Evolutionary conservation across 2,797 vertebrate species (phyloP).

Genomic region (Moxostoma hubbsi): DNA sequence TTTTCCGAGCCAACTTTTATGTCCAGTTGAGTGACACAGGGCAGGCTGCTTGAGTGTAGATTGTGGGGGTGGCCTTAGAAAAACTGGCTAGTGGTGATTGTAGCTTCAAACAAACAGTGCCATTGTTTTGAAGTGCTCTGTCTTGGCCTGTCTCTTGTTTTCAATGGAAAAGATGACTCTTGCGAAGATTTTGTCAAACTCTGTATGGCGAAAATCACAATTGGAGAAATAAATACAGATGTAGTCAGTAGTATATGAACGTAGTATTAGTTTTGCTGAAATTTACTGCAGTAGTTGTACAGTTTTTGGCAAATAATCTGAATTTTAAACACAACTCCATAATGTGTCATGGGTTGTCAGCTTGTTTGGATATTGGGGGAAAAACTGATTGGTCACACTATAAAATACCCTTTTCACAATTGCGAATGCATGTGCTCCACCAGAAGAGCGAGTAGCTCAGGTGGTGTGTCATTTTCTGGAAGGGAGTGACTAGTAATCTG

Average conservation of each 20-base stretch:
- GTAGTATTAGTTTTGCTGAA: not conserved
- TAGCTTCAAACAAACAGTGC: conserved; percentile 67
- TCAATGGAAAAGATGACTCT: conserved; percentile 66
- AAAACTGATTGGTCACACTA: conserved; percentile 71
- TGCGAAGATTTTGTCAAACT: conserved; percentile 7
- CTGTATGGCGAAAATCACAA: not conserved
- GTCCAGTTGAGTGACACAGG: conserved; percentile 72
- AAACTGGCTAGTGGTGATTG: conserved; percentile 65
- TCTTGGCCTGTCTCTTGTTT: conserved; percentile 59
- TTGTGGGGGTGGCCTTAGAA: conserved; percentile 72
- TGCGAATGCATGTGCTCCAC: not conserved
- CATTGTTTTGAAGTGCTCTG: conserved; percentile 69
- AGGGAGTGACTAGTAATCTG: conserved; percentile 69
- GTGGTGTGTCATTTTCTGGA: conserved; percentile 16
- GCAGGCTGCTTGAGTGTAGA: conserved; percentile 64
- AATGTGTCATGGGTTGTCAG: conserved; percentile 71
- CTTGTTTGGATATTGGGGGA: conserved; percentile 60
- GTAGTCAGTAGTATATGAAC: not conserved
- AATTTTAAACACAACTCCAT: conserved; percentile 72
- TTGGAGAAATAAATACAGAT: conserved; percentile 58
- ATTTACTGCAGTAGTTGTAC: conserved; percentile 32
- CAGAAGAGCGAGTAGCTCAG: conserved; percentile 13
- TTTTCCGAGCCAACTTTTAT: conserved; percentile 63
- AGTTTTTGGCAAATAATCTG: conserved; percentile 57
- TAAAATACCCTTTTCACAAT: conserved; percentile 52